Conservation (phyloP, 2,113 vertebrate species). For the Todiramphus saurophagus region DNA sequence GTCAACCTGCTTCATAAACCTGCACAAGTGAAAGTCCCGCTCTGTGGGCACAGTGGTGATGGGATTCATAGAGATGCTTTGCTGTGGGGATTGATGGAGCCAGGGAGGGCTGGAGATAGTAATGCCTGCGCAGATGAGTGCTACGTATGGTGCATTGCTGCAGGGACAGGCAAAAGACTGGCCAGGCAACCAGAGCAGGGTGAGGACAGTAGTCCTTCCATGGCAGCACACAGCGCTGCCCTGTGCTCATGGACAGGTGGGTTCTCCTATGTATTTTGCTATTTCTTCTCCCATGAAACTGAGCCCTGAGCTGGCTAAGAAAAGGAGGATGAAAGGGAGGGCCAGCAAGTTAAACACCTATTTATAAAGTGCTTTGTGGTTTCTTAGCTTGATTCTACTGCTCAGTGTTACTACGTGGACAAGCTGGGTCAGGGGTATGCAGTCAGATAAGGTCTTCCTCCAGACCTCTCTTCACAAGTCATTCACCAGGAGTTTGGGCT, state of each 20-base stretch:
- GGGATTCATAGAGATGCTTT: neutral
- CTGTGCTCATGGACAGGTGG: accelerated
- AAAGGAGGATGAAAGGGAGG: neutral
- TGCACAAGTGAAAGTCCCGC: neutral
- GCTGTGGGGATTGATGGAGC: neutral
- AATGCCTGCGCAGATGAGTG: neutral
- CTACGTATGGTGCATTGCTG: accelerated
- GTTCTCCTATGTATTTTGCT: neutral
- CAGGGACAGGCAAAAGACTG: neutral
- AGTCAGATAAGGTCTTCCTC: neutral
- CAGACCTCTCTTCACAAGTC: neutral
- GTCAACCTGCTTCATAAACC: neutral
- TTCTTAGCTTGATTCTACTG: neutral
- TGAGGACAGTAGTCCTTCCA: accelerated
- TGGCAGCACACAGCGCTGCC: neutral
- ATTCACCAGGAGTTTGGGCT: neutral
- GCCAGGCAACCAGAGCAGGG: neutral
- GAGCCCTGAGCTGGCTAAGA: neutral
- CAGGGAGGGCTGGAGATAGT: neutral
- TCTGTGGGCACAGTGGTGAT: accelerated
- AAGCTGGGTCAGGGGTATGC: neutral
- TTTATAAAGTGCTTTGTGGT: neutral
- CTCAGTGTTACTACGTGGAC: neutral
- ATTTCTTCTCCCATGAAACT: neutral
- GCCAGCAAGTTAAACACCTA: neutral